Evolutionary conservation across 2,113 vertebrate species (phyloP), one percentile per base, ranked within the genome.

Genomic region (Xyliphius kryptos): DNA sequence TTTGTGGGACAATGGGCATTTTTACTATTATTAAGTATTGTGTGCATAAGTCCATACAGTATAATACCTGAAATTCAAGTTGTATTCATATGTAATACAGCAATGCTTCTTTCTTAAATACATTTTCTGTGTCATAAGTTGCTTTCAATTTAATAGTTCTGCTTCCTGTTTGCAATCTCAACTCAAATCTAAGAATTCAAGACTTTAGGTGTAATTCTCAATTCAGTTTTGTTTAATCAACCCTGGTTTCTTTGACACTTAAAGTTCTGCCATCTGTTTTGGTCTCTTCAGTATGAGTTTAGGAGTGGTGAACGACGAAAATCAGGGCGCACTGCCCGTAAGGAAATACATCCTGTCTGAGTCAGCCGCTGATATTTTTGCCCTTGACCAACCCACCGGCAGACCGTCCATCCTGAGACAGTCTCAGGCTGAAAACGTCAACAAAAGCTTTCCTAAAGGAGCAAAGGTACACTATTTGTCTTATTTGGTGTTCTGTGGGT

Each of bases 391-490:
- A 76, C 82, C 81, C 6, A 89, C 89, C 0, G 89, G 92, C 60
- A 90, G 89, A 56, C 80, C 87, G 0, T 91, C 95, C 0, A 91
- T 93, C 63, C 81, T 97, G 13, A 84, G 91, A 1, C 79, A 66
- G 15, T 91, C 90, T 1, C 89, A 95, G 78, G 89, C 89, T 2
- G 94, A 95, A 66, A 98, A 98, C 71, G 61, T 97, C 2, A 87
- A 76, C 37, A 92, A 81, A 76, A 83, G 46, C 9, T 56, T 77
- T 36, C 72, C 69, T 10, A 94, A 86, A 76, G 75, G 72, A 0
- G 32, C 73, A 9, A 98, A 97, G 91, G 87, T 89, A 76, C 5
- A 57, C 7, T 50, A 12, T 9, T 6, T 36, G 21, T 14, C 3
- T n/a, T 7, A 32, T 32, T 32, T 32, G 2, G 26, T 32, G 26